Conservation (phyloP, 2,797 vertebrate genomes). For the Delichon dasypus region DNA sequence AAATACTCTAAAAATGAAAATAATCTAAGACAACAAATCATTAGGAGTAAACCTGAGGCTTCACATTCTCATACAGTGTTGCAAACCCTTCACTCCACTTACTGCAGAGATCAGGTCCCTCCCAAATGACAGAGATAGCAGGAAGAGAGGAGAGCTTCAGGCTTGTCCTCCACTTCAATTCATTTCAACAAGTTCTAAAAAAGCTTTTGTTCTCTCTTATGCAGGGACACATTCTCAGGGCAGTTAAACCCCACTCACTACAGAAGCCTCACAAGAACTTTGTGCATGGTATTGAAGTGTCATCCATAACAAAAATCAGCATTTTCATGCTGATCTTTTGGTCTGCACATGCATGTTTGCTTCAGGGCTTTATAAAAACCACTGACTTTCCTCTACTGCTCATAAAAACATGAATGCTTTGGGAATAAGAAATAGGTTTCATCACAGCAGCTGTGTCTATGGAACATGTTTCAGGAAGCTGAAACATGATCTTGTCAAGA, state of each 20-base stretch:
- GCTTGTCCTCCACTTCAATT: neutral
- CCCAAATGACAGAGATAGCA: neutral
- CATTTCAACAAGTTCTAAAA: neutral
- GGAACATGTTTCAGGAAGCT: too few species aligned
- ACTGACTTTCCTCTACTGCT: neutral
- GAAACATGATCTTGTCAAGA: neutral
- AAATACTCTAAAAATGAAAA: neutral
- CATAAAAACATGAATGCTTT: neutral
- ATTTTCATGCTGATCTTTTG: neutral
- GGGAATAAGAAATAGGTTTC: neutral
- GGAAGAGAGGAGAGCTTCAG: neutral
- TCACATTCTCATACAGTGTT: rapidly evolving
- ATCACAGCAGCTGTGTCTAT: neutral
- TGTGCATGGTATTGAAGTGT: neutral
- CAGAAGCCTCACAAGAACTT: neutral
- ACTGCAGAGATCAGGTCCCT: neutral
- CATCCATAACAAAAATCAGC: neutral
- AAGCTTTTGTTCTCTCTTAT: neutral
- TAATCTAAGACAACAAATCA: neutral
- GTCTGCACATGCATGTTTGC: neutral
- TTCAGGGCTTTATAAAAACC: neutral
- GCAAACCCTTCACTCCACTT: neutral
- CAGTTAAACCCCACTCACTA: neutral
- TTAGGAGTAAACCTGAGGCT: neutral
- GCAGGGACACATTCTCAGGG: neutral